Base-by-base conservation (phyloP, 2,888 invertebrate species). In the Tinea semifulvella region DNA sequence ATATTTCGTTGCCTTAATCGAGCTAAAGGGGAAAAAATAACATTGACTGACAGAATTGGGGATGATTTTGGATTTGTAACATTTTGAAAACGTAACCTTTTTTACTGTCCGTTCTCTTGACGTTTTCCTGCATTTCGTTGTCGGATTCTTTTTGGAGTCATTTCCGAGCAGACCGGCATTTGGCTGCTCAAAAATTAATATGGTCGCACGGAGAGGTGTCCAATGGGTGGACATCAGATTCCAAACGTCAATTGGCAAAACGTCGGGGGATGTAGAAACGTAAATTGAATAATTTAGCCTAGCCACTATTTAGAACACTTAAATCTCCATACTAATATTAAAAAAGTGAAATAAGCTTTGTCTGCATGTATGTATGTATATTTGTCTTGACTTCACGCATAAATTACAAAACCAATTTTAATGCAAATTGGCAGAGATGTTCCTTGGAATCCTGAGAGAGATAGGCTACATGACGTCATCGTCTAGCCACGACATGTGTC, bases 11-110 rank as follows among this genome's bases (percentile, higher is more conserved):
- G 11, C 13, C 10, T 4, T n/a, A n/a, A n/a, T n/a, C 6, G 2
- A 31, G 11, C 13, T 31, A 31, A 11, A 2, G n/a, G 31, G 31
- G 31, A 14, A 31, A 31, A 31, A 13, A 14, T n/a, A 14, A 11
- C 11, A 31, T 31, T 31, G 31, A 31, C 31, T 31, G 31, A 31
- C 31, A 31, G 6, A 31, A 31, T 13, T 31, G 13, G 31, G 31
- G 31, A n/a, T n/a, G n/a, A n/a, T n/a, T n/a, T n/a, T n/a, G n/a
- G 22, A 22, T 22, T 22, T 22, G 8, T 22, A 22, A 31, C 31
- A 6, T 13, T 31, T 31, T 31, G 2, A 14, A 11, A n/a, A 14
- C 11, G 3, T 31, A 7, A 13, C 11, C 31, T 31, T 31, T 31
- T 31, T 31, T 14, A 4, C 31, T 11, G 13, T 31, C n/a, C 14